phyloP scores from a whole-genome alignment of 64 coral and sea anemone genomes.

The Stylophora pistillata region DNA sequence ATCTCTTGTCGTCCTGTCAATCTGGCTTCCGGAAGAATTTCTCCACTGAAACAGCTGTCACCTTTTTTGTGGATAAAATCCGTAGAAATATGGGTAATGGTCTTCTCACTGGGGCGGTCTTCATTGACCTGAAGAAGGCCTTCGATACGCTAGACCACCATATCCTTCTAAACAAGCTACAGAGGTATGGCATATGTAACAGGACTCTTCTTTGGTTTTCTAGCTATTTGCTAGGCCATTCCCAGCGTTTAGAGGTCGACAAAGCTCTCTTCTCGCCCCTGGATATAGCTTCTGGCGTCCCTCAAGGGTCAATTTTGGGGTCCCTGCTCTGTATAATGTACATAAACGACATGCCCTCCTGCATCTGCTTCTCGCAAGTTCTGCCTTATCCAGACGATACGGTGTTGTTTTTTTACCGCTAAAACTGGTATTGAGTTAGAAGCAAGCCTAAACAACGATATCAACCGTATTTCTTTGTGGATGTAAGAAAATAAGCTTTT shows the following conservation, averaged over 20 bases:
- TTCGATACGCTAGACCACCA: not conserved
- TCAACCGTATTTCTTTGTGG: not conserved
- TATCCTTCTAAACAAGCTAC: constrained; percentile 17
- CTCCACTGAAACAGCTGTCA: constrained; percentile 4
- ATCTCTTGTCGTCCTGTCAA: not conserved
- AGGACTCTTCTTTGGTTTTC: constrained; percentile 11
- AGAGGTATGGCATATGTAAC: not conserved
- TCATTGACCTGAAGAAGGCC: constrained; percentile 16
- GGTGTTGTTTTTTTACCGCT: constrained; percentile 1
- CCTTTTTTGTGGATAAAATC: constrained; percentile 4
- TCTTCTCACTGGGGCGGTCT: constrained; percentile 10
- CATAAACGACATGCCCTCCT: constrained; percentile 37
- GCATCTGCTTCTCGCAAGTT: too few relatives aligned
- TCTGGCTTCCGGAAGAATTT: constrained; percentile 13
- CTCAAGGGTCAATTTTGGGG: constrained; percentile 41
- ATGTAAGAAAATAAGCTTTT: not conserved
- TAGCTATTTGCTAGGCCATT: constrained; percentile 14
- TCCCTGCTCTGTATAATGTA: constrained; percentile 41
- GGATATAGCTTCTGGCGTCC: constrained; percentile 19
- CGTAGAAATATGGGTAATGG: not conserved
- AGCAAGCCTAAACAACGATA: constrained; percentile 13
- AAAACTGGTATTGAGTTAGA: constrained; percentile 2
- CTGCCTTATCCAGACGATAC: too few relatives aligned
- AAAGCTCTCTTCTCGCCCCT: constrained; percentile 1
- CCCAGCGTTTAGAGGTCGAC: constrained; percentile 2